Percentiles rank a stretch among this genome's conserved stretches.
phyloP scores from a whole-genome alignment of 2,888 invertebrate species.

The Cryptocephalus primarius region DNA sequence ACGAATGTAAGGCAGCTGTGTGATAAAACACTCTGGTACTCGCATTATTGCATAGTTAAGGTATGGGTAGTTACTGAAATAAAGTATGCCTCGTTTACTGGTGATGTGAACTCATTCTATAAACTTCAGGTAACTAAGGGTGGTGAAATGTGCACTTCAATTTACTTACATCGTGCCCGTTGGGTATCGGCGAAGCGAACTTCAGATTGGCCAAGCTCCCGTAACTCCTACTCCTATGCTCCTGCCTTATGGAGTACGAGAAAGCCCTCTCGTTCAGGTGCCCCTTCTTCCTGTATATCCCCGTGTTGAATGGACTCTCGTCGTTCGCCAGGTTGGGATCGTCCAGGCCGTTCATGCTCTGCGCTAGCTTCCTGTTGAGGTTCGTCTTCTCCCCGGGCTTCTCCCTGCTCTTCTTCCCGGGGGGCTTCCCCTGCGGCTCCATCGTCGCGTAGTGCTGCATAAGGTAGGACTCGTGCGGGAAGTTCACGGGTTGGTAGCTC shows the following conservation, averaged over 20 bases:
- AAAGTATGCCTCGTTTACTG: too few species aligned
- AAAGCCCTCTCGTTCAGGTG: slow-evolving; percentile 89
- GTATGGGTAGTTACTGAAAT: too few species aligned
- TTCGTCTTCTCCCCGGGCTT: slow-evolving; percentile 19
- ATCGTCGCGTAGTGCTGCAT: slow-evolving; percentile 48
- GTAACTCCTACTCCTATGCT: slow-evolving; percentile 85
- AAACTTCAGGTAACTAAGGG: too few species aligned
- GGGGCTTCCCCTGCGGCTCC: slow-evolving; percentile 32
- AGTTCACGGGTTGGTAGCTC: slow-evolving; percentile 45
- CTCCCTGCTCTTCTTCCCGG: slow-evolving; percentile 3
- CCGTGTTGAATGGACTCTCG: slow-evolving; percentile 59
- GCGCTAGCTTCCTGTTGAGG: slow-evolving; percentile 50
- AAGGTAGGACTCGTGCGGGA: slow-evolving; percentile 47
- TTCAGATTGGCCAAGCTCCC: slow-evolving; percentile 85
- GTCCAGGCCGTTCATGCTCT: slow-evolving; percentile 57
- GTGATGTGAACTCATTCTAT: too few species aligned
- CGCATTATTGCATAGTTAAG: too few species aligned
- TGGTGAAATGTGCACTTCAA: not conserved
- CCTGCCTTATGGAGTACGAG: slow-evolving; percentile 87
- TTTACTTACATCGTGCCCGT: slow-evolving; percentile 34
- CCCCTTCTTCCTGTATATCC: slow-evolving; percentile 84
- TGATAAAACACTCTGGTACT: too few species aligned
- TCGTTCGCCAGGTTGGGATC: slow-evolving; percentile 31
- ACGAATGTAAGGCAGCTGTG: too few species aligned
- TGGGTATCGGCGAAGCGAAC: slow-evolving; percentile 62